A percentile compares a stretch with the other conserved stretches of the same genome.
phyloP scores from a whole-genome alignment of 2,113 vertebrate species.

The Sisor rabdophorus region DNA sequence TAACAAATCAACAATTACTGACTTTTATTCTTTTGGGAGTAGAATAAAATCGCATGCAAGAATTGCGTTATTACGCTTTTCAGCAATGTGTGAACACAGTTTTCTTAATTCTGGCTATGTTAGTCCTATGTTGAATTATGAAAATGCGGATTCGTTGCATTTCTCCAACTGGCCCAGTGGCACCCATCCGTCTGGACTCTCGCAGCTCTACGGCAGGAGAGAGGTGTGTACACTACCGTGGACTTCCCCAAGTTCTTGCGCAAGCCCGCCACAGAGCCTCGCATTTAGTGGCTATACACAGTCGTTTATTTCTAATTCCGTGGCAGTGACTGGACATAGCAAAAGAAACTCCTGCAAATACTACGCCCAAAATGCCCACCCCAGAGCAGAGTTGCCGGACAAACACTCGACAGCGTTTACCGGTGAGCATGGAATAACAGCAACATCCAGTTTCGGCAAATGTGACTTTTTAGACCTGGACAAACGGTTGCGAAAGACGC shows the following conservation, averaged over 20 bases:
- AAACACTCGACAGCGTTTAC: conserved; percentile 68
- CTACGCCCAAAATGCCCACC: conserved; percentile 69
- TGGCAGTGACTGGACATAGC: conserved; percentile 68
- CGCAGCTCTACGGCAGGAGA: conserved; percentile 80
- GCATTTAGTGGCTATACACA: conserved; percentile 77
- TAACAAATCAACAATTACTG: conserved; percentile 76
- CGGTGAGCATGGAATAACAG: conserved; percentile 65
- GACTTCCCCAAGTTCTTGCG: conserved; percentile 80
- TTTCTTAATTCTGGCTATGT: conserved; percentile 89
- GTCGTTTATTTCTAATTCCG: conserved; percentile 78
- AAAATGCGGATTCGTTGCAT: conserved; percentile 84
- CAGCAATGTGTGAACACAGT: conserved; percentile 95
- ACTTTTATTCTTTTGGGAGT: conserved; percentile 82
- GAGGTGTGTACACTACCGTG: conserved; percentile 84
- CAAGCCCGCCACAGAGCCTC: conserved; percentile 76
- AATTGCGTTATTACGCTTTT: conserved; percentile 77
- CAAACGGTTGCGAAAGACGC: conserved; percentile 66
- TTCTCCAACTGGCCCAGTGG: conserved; percentile 87
- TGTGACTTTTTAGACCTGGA: conserved; percentile 75
- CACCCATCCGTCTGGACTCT: conserved; percentile 82
- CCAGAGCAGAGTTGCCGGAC: conserved; percentile 72
- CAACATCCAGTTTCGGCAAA: conserved; percentile 68
- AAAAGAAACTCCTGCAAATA: conserved; percentile 78
- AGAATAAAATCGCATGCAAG: conserved; percentile 79
- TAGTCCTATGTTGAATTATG: conserved; percentile 87